Base-by-base conservation (phyloP, 2,888 invertebrate species). In the Coelogynopora nodosa region DNA sequence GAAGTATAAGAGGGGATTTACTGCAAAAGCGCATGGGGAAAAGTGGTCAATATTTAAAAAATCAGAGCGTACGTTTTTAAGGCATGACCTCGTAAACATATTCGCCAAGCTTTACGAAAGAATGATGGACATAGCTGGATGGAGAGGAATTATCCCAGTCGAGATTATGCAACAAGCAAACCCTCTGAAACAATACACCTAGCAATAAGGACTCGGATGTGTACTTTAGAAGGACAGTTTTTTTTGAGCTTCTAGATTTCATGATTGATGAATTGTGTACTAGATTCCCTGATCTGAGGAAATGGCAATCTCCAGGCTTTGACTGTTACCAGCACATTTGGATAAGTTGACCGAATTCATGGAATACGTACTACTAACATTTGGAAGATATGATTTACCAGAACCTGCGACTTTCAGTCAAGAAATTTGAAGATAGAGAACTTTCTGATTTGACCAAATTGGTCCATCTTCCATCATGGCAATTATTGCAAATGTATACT, bases 251-350 rank as follows among this genome's bases (percentile, higher is more conserved):
- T 74, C 74, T 74, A 74, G 74, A 26, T 74, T 74, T 2, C 74
- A 74, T 5, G 74, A 74, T 74, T 74, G 18, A 74, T 74, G 74
- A 74, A 74, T 74, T 74, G 74, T 74, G 74, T 23, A 74, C 74
- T 13, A 49, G 49, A 26, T 74, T 74, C 23, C 74, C 74, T 74
- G 23, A 74, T 74, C 27, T 74, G 23, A 74, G 23, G 10, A 74
- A 74, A 74, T 26, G 27, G 74, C 23, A 74, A 74, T 74, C 27
- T 74, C 27, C 23, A 26, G 74, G 5, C 5, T 5, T 74, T 74
- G 27, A 2, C 74, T 23, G 74, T 74, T 74, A 13, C 27, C 74
- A 74, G 23, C 5, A 74, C 23, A 74, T 74, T 74, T 74, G 74
- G 74, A 74, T 74, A 74, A 74, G 74, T 74, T 74, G 74, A 74